Evolutionary conservation across 2,888 invertebrate species (phyloP), one percentile per base, ranked within the genome.

Genomic region (Meiosimyza decipiens): DNA sequence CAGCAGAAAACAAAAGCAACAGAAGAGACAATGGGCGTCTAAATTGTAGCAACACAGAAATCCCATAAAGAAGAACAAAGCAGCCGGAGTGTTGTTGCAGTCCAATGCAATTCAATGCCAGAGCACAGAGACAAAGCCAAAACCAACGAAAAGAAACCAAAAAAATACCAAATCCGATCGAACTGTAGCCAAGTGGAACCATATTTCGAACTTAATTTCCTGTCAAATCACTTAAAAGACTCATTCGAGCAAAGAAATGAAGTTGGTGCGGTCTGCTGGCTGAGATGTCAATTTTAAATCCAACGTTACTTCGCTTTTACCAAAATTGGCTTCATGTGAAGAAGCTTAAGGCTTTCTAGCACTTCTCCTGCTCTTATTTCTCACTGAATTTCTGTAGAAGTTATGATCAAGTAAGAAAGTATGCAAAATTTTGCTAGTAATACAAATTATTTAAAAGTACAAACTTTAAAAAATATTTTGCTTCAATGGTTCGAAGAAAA

Each of bases 121-220:
- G 15, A n/a, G 40, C 28, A 40, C 49, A 22, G 15, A 49, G 18
- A n/a, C 40, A 40, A 40, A 49, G 47, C 63, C 63, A 63, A 64
- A 64, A 52, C 51, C 50, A 64, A 52, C 22, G 50, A 64, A 64
- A 64, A 64, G 28, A 50, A 64, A 13, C 16, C 18, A 18, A 15
- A n/a, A 59, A 18, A 59, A 15, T 22, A 33, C n/a, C 59, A n/a
- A 65, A 28, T 16, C 68, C 18, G 28, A 40, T 22, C 40, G 51
- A 71, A 68, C 64, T 60, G 72, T 68, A 71, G 57, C 67, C 73
- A 67, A 67, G 52, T 51, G 72, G 55, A 69, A 72, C 15, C 79
- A 82, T 81, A 81, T 79, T 82, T 81, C 80, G 82, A 82, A 82
- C 81, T 82, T 82, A 82, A 83, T 82, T 82, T 82, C 83, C 83